Evolutionary conservation across 2,888 invertebrate genomes (phyloP).

Genomic region (Xestia ashworthii): DNA sequence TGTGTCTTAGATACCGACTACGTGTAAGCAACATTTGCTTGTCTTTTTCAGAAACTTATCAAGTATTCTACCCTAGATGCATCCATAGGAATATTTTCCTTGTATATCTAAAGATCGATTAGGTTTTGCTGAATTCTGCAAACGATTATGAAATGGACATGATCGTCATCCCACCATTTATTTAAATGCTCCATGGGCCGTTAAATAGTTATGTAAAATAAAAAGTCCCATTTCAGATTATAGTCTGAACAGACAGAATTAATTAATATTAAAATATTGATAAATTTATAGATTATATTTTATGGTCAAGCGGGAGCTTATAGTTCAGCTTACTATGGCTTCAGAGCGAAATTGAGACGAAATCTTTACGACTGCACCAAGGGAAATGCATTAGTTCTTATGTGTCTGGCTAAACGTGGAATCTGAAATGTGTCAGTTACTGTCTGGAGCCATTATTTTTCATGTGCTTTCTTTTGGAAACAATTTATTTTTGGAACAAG

Average conservation of each 20-base stretch:
- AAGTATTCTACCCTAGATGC: not conserved
- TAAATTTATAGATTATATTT: slow-evolving; percentile 25
- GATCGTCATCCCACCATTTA: slow-evolving; percentile 8
- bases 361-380: slow-evolving; percentile 6
- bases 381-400: slow-evolving; percentile 21
- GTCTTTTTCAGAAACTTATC: not conserved
- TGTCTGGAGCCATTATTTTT: slow-evolving; percentile 10
- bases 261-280: slow-evolving; percentile 28
- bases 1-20: not conserved
- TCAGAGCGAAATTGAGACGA: slow-evolving; percentile 8
- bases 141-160: slow-evolving; percentile 4
- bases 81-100: no score
- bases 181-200: not conserved
- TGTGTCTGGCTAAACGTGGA: slow-evolving; percentile 5
- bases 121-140: not conserved
- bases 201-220: slow-evolving; percentile 15
- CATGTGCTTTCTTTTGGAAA: not conserved
- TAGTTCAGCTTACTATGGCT: slow-evolving; percentile 2
- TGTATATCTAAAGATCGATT: not conserved
- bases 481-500: not conserved
- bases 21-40: not conserved
- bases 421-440: not conserved
- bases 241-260: slow-evolving; percentile 17
- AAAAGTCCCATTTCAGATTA: slow-evolving; percentile 16
- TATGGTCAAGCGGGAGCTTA: slow-evolving; percentile 21